These are phyloP conservation scores for Myanophis thanlyinensis DNA, from an alignment of 2,113 vertebrate genomes.

Conservation along the genomic window DNA sequence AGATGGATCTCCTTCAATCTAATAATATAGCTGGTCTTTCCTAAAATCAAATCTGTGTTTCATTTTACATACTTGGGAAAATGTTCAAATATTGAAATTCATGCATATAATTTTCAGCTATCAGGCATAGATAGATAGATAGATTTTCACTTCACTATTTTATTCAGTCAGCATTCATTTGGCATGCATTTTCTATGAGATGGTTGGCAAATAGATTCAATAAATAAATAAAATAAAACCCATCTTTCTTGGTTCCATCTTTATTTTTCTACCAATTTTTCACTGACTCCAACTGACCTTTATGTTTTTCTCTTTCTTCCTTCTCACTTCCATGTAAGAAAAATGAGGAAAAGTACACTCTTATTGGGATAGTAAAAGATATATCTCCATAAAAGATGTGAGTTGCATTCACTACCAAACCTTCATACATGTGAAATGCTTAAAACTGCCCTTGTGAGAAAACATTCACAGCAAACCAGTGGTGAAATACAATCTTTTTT, in stretches of 20 bases:
- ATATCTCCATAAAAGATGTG: not conserved
- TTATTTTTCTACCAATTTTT: not conserved
- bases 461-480: not conserved
- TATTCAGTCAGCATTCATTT: not conserved
- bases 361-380: not conserved
- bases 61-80: not conserved
- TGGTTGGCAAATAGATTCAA: not conserved
- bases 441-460: not conserved
- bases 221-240: not conserved
- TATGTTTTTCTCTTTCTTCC: not conserved
- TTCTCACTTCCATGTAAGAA: not conserved
- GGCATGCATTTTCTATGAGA: not conserved
- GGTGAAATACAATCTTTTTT: no score
- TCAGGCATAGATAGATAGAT: no score
- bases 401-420: not conserved
- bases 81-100: not conserved
- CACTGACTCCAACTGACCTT: not conserved
- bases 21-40: not conserved
- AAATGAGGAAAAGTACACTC: not conserved
- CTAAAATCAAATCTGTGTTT: not conserved
- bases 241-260: not conserved
- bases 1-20: not conserved
- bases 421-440: not conserved
- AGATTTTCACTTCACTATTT: not conserved
- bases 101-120: not conserved